Base-by-base conservation (phyloP, 2,797 vertebrate species). In the Atherinosoma microstoma region DNA sequence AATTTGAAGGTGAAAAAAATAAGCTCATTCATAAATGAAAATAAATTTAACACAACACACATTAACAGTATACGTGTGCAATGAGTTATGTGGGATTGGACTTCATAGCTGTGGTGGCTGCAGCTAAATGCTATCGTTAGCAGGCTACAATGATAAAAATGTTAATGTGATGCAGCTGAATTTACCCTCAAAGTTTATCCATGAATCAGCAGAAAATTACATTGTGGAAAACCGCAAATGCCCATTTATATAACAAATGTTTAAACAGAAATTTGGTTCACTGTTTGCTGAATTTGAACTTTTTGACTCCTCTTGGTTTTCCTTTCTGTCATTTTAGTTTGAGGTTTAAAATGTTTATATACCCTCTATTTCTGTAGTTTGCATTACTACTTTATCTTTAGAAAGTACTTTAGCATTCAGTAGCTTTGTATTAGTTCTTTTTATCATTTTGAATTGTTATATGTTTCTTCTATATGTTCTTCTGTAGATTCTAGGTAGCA, bases 71-170 rank as follows among this genome's bases (percentile, higher is more conserved):
- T 40, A 40, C 18, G 4, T 6, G 6, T 15, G 16, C 18, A 1
- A 20, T 2, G 6, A 35, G 32, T 18, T 35, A 7, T 35, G 16
- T 22, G 32, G 35, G 32, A 32, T 6, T 38, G 32, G n/a, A 35
- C 20, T 36, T n/a, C 2, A 67, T 18, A 58, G 12, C 15, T 20
- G 32, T 20, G 22, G 38, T 13, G 16, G 27, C 42, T 12, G 15
- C 27, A 30, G 40, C 42, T 42, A 40, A 63, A 63, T 63, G 61
- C 61, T 22, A 63, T 20, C 42, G 13, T 54, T 13, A 20, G 24
- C 6, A n/a, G 29, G 20, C n/a, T 49, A 34, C 30, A 34, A n/a
- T 12, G 1, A 27, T 3, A 10, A 16, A 38, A 58, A 47, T 47
- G 16, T 15, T 47, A 20, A 20, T 20, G 24, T 27, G 24, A 27